These are phyloP conservation scores for Drosophila mimica DNA, from an alignment of 2,888 invertebrate species.

Conservation along the genomic window DNA sequence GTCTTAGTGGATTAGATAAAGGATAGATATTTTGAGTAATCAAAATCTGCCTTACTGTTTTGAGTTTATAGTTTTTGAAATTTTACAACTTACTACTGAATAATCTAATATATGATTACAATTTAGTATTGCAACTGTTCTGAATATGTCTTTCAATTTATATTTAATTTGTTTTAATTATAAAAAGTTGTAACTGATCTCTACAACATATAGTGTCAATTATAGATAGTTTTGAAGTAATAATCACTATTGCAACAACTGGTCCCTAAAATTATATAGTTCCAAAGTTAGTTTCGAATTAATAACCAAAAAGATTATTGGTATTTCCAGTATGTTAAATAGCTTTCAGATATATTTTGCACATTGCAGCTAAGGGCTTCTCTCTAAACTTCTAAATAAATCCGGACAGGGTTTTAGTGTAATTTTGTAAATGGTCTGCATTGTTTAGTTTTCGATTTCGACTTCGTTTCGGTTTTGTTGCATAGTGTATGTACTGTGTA, in stretches of 20 bases:
- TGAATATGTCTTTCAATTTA: not conserved
- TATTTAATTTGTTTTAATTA: not conserved
- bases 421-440: not conserved
- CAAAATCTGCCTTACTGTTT: not conserved
- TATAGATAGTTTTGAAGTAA: not conserved
- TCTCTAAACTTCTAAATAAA: not conserved
- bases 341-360: not conserved
- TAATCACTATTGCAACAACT: not conserved
- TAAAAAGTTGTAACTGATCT: not conserved
- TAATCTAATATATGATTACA: not conserved
- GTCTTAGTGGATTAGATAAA: not conserved
- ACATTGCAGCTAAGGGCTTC: not conserved
- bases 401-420: not conserved
- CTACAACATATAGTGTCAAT: not conserved
- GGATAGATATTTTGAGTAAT: not conserved
- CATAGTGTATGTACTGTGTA: conserved; percentile 40
- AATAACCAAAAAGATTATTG: not conserved
- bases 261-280: not conserved
- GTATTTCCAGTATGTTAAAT: not conserved
- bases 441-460: not conserved
- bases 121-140: too few species aligned
- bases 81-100: not conserved
- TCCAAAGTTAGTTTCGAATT: not conserved
- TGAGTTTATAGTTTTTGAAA: not conserved
- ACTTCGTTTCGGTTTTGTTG: conserved; percentile 24